A percentile compares a stretch with the other conserved stretches of the same genome.
Conservation (phyloP, 2,888 invertebrate species). For the Ochropacha duplaris region DNA sequence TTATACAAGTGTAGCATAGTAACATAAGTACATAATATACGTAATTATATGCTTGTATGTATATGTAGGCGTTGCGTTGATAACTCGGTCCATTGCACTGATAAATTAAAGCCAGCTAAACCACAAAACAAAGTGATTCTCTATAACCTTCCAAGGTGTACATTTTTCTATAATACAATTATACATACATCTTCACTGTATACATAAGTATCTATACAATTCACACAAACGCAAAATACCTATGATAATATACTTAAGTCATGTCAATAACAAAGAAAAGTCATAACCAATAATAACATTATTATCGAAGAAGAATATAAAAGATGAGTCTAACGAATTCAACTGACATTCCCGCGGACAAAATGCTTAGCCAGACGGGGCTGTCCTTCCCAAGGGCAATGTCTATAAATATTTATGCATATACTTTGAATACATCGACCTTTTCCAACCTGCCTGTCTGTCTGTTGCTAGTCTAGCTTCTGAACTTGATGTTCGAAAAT, state of each 20-base stretch:
- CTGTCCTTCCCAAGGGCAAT: constrained; percentile 69
- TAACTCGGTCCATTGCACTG: constrained; percentile 44
- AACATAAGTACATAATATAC: no score
- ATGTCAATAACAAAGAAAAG: neutral
- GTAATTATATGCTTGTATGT: neutral
- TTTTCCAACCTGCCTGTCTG: constrained; percentile 39
- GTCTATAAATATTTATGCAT: constrained; percentile 54
- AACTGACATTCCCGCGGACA: constrained; percentile 37
- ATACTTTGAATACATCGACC: constrained; percentile 39
- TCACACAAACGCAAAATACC: no score
- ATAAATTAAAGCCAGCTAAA: constrained; percentile 33
- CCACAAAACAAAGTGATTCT: constrained; percentile 1
- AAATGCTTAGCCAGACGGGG: constrained; percentile 32
- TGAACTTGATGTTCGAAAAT: neutral
- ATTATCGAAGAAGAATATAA: neutral
- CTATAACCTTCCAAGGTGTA: neutral
- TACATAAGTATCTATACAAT: no score
- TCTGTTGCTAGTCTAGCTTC: constrained; percentile 25
- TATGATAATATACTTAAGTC: neutral
- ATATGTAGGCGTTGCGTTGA: constrained; percentile 21
- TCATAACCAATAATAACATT: neutral
- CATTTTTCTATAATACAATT: neutral
- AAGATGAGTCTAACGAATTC: constrained; percentile 17
- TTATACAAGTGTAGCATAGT: neutral
- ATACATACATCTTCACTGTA: neutral